Conservation (phyloP, 2,888 invertebrate species). For the Digitonthophagus gazella region DNA sequence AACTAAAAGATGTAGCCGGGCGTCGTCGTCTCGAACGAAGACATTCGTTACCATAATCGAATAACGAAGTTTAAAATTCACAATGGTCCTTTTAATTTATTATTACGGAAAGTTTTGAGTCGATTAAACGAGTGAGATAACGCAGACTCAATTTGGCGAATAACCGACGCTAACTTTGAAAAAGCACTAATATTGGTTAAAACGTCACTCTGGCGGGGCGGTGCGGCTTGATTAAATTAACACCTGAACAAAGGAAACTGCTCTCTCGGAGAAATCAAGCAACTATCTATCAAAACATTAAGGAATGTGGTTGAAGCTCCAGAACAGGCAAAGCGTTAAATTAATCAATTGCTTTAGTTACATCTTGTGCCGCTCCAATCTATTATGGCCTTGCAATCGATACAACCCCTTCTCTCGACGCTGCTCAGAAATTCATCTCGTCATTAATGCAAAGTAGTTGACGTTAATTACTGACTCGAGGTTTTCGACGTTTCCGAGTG, state of each 20-base stretch:
- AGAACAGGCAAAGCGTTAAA: slow-evolving; percentile 5
- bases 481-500: neutral
- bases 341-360: slow-evolving; percentile 18
- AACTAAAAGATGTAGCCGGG: neutral
- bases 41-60: slow-evolving; percentile 18
- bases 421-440: slow-evolving; percentile 3
- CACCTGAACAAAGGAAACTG: slow-evolving; percentile 16
- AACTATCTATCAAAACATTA: slow-evolving; percentile 16
- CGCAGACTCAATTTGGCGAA: slow-evolving; percentile 8
- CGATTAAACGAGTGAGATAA: slow-evolving; percentile 20
- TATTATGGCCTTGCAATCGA: slow-evolving; percentile 11
- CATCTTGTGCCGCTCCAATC: slow-evolving; percentile 12
- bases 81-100: slow-evolving; percentile 18
- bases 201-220: neutral
- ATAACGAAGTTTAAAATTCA: slow-evolving; percentile 20
- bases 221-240: slow-evolving; percentile 8
- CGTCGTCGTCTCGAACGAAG: slow-evolving; percentile 1
- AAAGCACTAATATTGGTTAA: neutral
- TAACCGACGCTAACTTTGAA: slow-evolving; percentile 9
- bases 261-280: slow-evolving; percentile 15
- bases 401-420: neutral
- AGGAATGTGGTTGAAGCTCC: slow-evolving; percentile 10
- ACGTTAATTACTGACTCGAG: neutral
- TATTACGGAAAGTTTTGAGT: slow-evolving; percentile 19
- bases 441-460: slow-evolving; percentile 8